phyloP scores from a whole-genome alignment of 1,140 invertebrate genomes.

The Leptinotarsa texana region DNA sequence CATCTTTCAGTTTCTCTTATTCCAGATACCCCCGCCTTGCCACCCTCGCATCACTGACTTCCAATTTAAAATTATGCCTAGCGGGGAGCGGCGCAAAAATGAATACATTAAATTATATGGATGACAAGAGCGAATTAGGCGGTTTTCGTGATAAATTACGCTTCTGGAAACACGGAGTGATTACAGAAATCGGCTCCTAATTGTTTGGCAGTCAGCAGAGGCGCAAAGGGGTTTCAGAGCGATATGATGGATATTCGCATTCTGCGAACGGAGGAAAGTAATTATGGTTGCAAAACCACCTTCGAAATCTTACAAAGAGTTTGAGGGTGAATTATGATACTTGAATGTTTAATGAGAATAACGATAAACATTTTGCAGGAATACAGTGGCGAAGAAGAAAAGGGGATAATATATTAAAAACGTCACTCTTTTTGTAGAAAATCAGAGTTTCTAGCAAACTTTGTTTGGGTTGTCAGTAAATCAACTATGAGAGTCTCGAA shows the following conservation, averaged over 20 bases:
- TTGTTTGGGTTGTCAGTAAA: too few relatives aligned
- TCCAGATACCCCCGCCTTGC: background rate
- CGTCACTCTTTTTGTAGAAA: too few relatives aligned
- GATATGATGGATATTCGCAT: constrained; percentile 4
- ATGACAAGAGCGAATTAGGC: constrained; percentile 21
- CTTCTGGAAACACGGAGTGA: constrained; percentile 10
- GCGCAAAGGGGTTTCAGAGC: background rate
- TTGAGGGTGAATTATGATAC: constrained; percentile 2
- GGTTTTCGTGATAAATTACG: constrained; percentile 16
- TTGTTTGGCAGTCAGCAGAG: constrained; percentile 14
- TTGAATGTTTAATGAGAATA: background rate
- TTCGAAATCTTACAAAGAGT: constrained; percentile 8
- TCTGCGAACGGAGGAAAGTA: background rate
- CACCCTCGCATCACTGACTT: background rate
- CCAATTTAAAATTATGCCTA: background rate
- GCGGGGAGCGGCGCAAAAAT: constrained; percentile 16
- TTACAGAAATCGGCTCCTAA: constrained; percentile 17
- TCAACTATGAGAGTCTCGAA: too few relatives aligned
- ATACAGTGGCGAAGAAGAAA: background rate
- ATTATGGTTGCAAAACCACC: background rate
- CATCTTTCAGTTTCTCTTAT: background rate
- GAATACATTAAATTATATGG: constrained; percentile 23
- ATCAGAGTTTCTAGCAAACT: too few relatives aligned
- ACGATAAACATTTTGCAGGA: background rate
- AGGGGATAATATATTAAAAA: too few relatives aligned